Conservation (phyloP, 92 coral and sea anemone genomes). For the Porites divaricata region DNA sequence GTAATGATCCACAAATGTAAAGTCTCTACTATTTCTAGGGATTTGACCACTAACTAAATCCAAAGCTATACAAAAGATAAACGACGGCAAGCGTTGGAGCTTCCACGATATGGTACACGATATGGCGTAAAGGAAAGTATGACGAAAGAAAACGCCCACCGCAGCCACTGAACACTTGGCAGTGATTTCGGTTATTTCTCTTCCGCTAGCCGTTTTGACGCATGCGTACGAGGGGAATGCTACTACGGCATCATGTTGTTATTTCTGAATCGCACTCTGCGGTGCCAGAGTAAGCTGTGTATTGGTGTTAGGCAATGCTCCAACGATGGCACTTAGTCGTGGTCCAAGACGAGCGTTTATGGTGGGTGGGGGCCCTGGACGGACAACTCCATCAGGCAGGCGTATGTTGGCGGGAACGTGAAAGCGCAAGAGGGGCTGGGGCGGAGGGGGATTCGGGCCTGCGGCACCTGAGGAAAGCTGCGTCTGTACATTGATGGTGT, state of each 20-base stretch:
- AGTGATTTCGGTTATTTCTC: too few relatives aligned
- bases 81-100: too few relatives aligned
- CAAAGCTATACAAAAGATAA: too few relatives aligned
- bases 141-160: too few relatives aligned
- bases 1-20: too few relatives aligned
- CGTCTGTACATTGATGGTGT: conserved; percentile 33
- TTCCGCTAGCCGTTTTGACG: neutral
- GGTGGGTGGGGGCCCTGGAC: conserved; percentile 16
- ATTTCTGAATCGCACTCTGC: neutral
- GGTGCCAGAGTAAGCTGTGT: neutral
- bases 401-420: conserved; percentile 1
- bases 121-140: too few relatives aligned
- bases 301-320: neutral
- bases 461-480: neutral
- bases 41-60: too few relatives aligned
- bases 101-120: too few relatives aligned
- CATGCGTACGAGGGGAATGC: neutral
- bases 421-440: neutral
- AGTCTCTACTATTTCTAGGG: too few relatives aligned
- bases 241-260: neutral
- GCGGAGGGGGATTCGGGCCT: neutral
- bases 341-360: conserved; percentile 9
- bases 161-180: too few relatives aligned
- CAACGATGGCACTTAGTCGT: neutral
- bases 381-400: neutral